These are phyloP conservation scores for Mohoua ochrocephala DNA, from an alignment of 2,113 vertebrate genomes.

Conservation along the genomic window DNA sequence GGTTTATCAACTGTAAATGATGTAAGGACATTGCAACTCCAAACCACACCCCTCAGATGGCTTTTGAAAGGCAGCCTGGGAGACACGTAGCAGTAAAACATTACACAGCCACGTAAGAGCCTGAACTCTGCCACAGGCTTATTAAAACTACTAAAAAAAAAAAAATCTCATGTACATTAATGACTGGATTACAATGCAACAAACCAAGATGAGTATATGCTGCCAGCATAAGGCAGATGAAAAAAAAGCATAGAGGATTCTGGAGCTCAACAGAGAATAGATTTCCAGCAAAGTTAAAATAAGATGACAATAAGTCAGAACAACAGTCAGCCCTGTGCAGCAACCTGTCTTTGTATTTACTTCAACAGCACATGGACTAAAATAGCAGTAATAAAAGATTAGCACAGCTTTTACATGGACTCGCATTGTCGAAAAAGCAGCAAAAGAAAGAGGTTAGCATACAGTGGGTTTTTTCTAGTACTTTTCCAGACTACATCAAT, in stretches of 20 bases:
- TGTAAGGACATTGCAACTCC: background rate
- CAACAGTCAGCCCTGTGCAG: background rate
- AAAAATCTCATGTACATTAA: background rate
- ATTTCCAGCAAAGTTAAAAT: background rate
- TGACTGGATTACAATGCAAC: background rate
- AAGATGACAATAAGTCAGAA: background rate
- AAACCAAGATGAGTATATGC: background rate
- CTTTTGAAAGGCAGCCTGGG: background rate
- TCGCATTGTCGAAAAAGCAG: background rate
- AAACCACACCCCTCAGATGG: background rate
- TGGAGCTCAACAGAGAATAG: background rate
- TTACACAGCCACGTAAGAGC: background rate
- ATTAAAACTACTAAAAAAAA: background rate
- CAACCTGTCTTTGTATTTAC: background rate
- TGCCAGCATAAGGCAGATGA: background rate
- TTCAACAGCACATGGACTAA: background rate
- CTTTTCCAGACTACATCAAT: background rate
- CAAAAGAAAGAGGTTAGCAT: background rate
- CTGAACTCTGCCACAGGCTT: background rate
- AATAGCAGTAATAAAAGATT: background rate
- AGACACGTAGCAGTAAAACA: background rate
- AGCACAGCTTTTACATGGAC: background rate
- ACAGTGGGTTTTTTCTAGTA: background rate
- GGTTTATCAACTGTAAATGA: background rate
- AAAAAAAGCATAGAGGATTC: background rate